Evolutionary conservation across 1,140 invertebrate species (phyloP).

Genomic region (Wasmannia auropunctata): DNA sequence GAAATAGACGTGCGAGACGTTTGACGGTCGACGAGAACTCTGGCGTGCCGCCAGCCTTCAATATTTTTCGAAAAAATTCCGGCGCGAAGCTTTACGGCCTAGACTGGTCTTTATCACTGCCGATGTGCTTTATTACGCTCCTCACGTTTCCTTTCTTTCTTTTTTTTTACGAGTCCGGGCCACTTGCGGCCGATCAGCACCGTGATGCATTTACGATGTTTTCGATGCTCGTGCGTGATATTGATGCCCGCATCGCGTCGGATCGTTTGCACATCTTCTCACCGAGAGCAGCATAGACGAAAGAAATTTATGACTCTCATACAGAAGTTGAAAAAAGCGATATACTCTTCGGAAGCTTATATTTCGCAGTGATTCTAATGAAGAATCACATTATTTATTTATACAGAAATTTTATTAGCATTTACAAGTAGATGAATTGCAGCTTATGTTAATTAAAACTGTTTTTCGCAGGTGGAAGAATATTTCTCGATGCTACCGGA

Average conservation of each 20-base stretch:
- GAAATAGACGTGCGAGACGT: slow-evolving; percentile 54
- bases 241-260: background rate
- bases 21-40: slow-evolving; percentile 63
- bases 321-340: background rate
- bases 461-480: slow-evolving; percentile 84
- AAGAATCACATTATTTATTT: background rate
- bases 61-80: slow-evolving; percentile 77
- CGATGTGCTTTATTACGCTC: slow-evolving; percentile 54
- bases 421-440: background rate
- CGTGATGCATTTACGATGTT: slow-evolving; percentile 49
- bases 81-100: slow-evolving; percentile 28
- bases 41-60: slow-evolving; percentile 74
- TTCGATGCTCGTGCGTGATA: slow-evolving; percentile 27
- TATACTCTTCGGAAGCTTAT: background rate
- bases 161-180: slow-evolving; percentile 32
- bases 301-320: background rate
- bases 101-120: slow-evolving; percentile 58
- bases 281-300: background rate
- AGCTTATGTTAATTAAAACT: background rate
- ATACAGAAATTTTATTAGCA: background rate
- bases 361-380: background rate
- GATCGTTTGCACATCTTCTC: background rate
- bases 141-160: background rate
- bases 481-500: slow-evolving; percentile 91
- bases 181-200: background rate